Evolutionary conservation across 2,113 vertebrate genomes (phyloP), one percentile per base, ranked within the genome.

Genomic region (Atrichornis clamosus): DNA sequence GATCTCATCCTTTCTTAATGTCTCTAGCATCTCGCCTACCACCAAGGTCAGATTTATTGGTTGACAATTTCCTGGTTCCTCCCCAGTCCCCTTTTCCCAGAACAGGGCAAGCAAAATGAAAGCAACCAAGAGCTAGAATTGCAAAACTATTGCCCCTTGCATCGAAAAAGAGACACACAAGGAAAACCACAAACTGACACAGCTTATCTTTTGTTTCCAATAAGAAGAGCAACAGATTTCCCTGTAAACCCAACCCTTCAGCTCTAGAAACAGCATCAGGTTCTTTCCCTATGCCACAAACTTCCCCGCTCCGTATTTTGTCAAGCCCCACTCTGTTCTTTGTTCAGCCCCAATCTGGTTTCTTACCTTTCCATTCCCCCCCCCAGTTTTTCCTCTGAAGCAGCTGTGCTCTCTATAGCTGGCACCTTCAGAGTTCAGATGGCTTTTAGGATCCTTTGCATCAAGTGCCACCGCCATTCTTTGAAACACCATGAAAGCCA

Each of bases 1-100:
- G 95, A 97, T 91, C 91, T 96, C 95, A 97, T 96, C 92, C 89
- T 76, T 94, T 91, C 83, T 89, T 93, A 94, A 95, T 90, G 93
- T 89, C 69, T 95, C 94, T 89, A 97, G 93, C 91, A 96, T 93
- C 90, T 93, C 90, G 79, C 60, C 93, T 91, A 92, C 90, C 77
- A 77, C 84, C 81, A 84, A 94, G 93, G 73, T 95, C 94, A 90
- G 83, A 96, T 96, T 96, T 96, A 97, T 64, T 83, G 82, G 86
- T 91, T 6, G 68, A 96, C 6, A 6, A 89, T 82, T 96, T 96
- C 95, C 93, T 96, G 86, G 92, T 94, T 96, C 88, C 95, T 96
- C 92, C 92, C 83, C 84, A 73, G 8, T 79, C 50, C 59, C 74
- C 60, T 94, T 93, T 96, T 95, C 96, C 90, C 95, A 96, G 96